phyloP scores from a whole-genome alignment of 1,140 invertebrate genomes.

The Pemphigus obesinymphae region DNA sequence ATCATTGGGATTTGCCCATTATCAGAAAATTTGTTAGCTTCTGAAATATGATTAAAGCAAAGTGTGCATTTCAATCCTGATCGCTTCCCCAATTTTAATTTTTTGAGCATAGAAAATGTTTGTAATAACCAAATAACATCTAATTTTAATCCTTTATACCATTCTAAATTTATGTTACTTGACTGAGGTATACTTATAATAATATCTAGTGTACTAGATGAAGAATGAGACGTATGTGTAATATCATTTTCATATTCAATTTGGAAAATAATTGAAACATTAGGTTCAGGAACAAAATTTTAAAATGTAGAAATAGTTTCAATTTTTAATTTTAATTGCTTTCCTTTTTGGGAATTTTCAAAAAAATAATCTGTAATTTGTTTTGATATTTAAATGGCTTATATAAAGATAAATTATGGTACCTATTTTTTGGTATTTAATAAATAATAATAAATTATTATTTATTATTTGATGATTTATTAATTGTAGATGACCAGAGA shows the following conservation, averaged over 20 bases:
- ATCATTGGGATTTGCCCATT: constrained; percentile 7
- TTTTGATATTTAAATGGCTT: constrained; percentile 1
- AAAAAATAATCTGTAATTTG: background rate
- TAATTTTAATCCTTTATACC: constrained; percentile 14
- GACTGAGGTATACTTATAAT: background rate
- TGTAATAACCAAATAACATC: constrained; percentile 1
- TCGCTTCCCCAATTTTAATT: constrained; percentile 27
- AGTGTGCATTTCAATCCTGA: background rate
- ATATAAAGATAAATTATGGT: no score
- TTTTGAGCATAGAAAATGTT: constrained; percentile 8
- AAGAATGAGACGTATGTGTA: background rate
- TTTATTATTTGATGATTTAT: no score
- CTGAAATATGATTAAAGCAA: constrained; percentile 7
- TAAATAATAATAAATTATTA: no score
- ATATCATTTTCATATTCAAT: background rate
- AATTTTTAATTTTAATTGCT: background rate
- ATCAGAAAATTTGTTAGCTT: constrained; percentile 24
- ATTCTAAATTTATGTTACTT: background rate
- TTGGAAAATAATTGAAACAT: background rate
- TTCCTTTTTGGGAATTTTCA: background rate
- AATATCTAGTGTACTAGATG: background rate
- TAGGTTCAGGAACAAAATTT: background rate
- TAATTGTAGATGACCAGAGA: no score
- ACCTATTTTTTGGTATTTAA: no score
- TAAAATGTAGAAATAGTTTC: background rate